phyloP scores from a whole-genome alignment of 2,888 invertebrate species.

The Melipona beecheii region DNA sequence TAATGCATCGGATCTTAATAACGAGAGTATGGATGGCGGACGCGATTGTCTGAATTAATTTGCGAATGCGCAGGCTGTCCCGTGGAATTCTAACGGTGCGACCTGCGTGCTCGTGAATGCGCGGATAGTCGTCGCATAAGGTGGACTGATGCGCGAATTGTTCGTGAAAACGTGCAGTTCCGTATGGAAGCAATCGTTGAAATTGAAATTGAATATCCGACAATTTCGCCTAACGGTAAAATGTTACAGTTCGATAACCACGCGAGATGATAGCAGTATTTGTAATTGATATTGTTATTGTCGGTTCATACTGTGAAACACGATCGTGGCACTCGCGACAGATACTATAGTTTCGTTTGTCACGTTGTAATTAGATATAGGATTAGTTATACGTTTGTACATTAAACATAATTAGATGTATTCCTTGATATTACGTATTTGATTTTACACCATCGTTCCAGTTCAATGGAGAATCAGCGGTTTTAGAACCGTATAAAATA shows the following conservation, averaged over 20 bases:
- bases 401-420: too few relatives aligned
- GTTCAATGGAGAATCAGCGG: too few relatives aligned
- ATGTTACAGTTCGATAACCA: not conserved
- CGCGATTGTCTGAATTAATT: constrained; percentile 4
- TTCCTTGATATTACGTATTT: too few relatives aligned
- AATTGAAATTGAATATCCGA: not conserved
- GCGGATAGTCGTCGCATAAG: not conserved
- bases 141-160: not conserved
- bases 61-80: not conserved
- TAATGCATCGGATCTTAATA: constrained; percentile 36
- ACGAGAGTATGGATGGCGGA: not conserved
- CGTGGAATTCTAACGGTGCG: not conserved
- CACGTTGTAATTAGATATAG: too few relatives aligned
- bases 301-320: too few relatives aligned
- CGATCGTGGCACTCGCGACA: too few relatives aligned
- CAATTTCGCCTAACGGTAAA: not conserved
- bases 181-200: not conserved
- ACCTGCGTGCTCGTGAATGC: not conserved
- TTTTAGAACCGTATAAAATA: too few relatives aligned
- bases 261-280: not conserved
- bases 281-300: not conserved
- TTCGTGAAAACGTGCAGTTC: not conserved
- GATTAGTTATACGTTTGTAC: too few relatives aligned
- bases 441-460: too few relatives aligned
- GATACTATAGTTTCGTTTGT: too few relatives aligned